phyloP scores from a whole-genome alignment of 2,888 invertebrate genomes.

The Pomacea canaliculata region DNA sequence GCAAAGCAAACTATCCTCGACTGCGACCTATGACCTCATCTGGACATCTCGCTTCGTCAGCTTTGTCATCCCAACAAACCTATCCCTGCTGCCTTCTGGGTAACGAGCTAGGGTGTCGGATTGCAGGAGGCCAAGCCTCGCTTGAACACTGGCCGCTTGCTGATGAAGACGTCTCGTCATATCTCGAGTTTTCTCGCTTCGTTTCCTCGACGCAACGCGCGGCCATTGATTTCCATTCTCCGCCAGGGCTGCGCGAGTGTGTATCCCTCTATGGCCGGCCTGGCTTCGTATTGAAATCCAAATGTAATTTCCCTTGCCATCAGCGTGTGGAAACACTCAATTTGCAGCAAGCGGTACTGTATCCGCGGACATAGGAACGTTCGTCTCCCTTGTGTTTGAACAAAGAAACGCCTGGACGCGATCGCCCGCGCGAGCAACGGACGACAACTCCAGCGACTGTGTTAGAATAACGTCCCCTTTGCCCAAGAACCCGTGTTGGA shows the following conservation, averaged over 20 bases:
- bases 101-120: too few species aligned
- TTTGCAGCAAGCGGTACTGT: slow-evolving; percentile 19
- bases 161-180: not conserved
- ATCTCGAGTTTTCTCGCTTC: slow-evolving; percentile 13
- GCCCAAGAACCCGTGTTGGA: slow-evolving; percentile 4
- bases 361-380: slow-evolving; percentile 1
- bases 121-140: too few species aligned
- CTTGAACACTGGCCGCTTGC: too few species aligned
- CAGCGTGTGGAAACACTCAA: slow-evolving; percentile 18
- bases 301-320: slow-evolving; percentile 26
- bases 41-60: too few species aligned
- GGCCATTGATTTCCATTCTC: slow-evolving; percentile 14
- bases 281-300: slow-evolving; percentile 15
- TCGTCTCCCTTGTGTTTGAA: slow-evolving; percentile 8
- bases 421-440: slow-evolving; percentile 5
- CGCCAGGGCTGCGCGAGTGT: not conserved
- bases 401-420: slow-evolving; percentile 16
- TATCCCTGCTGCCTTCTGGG: too few species aligned
- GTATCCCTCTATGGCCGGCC: not conserved
- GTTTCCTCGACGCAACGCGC: slow-evolving; percentile 6
- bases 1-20: too few species aligned
- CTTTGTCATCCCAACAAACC: too few species aligned
- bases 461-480: slow-evolving; percentile 13
- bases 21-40: too few species aligned
- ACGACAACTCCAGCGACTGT: not conserved